Conservation (phyloP, 2,888 invertebrate species). For the Griposia aprilina region DNA sequence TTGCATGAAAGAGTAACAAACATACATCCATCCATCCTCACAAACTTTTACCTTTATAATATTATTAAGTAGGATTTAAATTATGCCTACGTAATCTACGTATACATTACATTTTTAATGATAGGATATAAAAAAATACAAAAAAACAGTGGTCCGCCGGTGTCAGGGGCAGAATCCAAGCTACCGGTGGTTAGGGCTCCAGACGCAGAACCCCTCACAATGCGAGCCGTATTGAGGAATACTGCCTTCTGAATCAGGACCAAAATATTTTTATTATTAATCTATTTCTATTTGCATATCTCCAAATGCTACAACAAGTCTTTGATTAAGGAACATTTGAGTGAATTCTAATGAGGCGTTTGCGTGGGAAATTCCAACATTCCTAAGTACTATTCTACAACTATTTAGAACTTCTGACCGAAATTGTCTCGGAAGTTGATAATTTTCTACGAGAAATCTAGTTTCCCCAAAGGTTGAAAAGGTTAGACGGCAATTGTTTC, state of each 20-base stretch:
- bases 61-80: no score
- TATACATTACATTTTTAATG: no score
- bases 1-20: no score
- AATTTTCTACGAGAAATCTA: neutral
- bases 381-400: conserved; percentile 4
- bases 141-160: neutral
- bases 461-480: neutral
- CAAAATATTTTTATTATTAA: neutral
- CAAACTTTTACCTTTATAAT: no score
- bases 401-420: neutral
- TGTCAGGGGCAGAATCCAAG: neutral
- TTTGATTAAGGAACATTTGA: conserved; percentile 20
- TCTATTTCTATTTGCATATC: neutral
- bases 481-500: conserved; percentile 8
- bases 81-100: no score
- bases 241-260: neutral
- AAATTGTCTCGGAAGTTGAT: neutral
- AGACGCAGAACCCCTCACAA: neutral
- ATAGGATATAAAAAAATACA: no score
- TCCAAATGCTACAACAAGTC: neutral
- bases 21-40: no score
- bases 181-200: neutral
- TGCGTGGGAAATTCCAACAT: conserved; percentile 8
- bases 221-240: neutral
- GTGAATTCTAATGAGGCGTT: conserved; percentile 20